Percentiles rank a stretch among this genome's conserved stretches.
phyloP scores from a whole-genome alignment of 1,140 invertebrate species.

The Batillaria attramentaria region DNA sequence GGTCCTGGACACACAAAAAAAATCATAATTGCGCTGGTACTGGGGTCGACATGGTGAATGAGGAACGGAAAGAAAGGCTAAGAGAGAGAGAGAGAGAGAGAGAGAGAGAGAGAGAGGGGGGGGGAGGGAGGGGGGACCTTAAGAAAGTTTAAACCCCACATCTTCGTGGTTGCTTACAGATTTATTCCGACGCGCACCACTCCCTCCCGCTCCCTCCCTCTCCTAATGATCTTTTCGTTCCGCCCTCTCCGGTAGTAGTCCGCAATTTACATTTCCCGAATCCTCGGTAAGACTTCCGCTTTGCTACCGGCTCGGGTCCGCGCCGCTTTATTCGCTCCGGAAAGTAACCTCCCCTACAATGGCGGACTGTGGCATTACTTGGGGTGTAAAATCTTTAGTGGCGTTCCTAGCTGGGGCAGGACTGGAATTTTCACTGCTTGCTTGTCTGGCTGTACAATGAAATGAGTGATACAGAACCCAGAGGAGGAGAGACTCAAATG shows the following conservation, averaged over 20 bases:
- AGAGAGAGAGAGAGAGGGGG: neutral
- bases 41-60: too few relatives aligned
- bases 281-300: slow-evolving; percentile 20
- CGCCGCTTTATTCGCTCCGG: slow-evolving; percentile 10
- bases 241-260: neutral
- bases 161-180: neutral
- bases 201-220: neutral
- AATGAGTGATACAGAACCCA: slow-evolving; percentile 1
- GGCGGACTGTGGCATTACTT: neutral
- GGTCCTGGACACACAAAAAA: too few relatives aligned
- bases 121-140: neutral
- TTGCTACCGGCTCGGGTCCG: neutral
- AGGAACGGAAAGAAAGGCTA: neutral
- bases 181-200: neutral
- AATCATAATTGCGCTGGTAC: too few relatives aligned
- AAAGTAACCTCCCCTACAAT: slow-evolving; percentile 8
- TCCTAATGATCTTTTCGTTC: slow-evolving; percentile 15
- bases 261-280: slow-evolving; percentile 20
- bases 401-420: neutral
- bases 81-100: neutral
- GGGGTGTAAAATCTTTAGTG: neutral
- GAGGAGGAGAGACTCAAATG: neutral
- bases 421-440: slow-evolving; percentile 8
- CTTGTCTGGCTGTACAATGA: slow-evolving; percentile 3
- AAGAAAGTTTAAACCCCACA: neutral